phyloP scores from a whole-genome alignment of 2,888 invertebrate genomes.

The Thera obeliscata region DNA sequence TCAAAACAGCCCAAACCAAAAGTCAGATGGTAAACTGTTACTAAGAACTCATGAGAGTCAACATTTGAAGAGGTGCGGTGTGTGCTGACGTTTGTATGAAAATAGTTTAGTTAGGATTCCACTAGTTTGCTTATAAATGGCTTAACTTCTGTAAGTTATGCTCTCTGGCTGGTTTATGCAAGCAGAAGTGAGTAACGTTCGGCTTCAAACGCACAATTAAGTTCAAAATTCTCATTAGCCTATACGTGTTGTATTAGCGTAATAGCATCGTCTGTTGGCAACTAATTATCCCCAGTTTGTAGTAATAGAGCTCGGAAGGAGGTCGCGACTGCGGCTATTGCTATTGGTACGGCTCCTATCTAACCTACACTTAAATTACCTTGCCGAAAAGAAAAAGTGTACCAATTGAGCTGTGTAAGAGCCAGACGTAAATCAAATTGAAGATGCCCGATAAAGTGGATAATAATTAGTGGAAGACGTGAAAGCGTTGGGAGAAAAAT shows the following conservation, averaged over 20 bases:
- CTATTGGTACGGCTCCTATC: conserved; percentile 51
- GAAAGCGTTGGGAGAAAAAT: conserved; percentile 84
- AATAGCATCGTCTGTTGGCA: conserved; percentile 46
- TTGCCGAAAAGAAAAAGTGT: conserved; percentile 80
- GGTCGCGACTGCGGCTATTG: conserved; percentile 46
- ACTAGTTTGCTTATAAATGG: neutral
- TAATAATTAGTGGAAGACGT: conserved; percentile 84
- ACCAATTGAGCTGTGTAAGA: conserved; percentile 79
- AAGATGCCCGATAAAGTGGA: conserved; percentile 84
- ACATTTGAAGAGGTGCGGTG: too few species aligned
- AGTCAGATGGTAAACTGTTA: too few species aligned
- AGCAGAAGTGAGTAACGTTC: conserved; percentile 12
- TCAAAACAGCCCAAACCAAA: too few species aligned
- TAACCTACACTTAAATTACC: conserved; percentile 68
- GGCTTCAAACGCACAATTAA: conserved; percentile 52
- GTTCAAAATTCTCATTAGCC: conserved; percentile 55
- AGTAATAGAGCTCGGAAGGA: conserved; percentile 46
- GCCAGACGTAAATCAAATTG: conserved; percentile 84
- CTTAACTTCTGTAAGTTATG: neutral
- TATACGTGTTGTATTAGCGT: conserved; percentile 52
- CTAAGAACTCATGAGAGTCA: neutral
- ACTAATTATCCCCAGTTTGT: conserved; percentile 46
- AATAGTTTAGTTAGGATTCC: too few species aligned
- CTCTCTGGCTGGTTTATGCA: conserved; percentile 2
- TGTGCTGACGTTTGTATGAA: too few species aligned